Conservation (phyloP, 2,113 vertebrate genomes). For the Actenoides lindsayi region DNA sequence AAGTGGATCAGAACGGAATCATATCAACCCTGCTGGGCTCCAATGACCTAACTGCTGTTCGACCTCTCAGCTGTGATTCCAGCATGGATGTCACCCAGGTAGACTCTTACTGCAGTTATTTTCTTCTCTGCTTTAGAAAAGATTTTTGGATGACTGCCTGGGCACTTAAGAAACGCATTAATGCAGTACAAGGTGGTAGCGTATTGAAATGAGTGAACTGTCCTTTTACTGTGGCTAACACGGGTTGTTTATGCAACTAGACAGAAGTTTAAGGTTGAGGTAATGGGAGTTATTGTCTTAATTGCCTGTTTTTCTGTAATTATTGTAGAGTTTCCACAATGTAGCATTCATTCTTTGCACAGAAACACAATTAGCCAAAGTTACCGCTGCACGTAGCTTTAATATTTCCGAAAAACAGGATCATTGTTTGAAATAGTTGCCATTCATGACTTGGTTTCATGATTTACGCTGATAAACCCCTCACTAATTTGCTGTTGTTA, state of each 20-base stretch:
- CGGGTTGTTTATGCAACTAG: conserved; percentile 52
- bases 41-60: conserved; percentile 94
- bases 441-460: conserved; percentile 43
- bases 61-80: conserved; percentile 88
- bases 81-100: conserved; percentile 99
- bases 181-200: conserved; percentile 9
- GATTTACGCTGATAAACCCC: conserved; percentile 57
- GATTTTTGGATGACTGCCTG: conserved; percentile 34
- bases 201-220: neutral
- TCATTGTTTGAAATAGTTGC: conserved; percentile 59
- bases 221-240: conserved; percentile 35
- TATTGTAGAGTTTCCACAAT: conserved; percentile 62
- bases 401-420: conserved; percentile 21
- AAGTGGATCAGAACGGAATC: conserved; percentile 98
- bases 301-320: conserved; percentile 70
- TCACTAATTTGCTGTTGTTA: conserved; percentile 65
- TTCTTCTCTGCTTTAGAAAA: conserved; percentile 32
- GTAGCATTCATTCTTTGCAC: conserved; percentile 44
- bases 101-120: conserved; percentile 13
- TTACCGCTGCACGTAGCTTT: conserved; percentile 46
- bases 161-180: conserved; percentile 17
- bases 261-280: conserved; percentile 33
- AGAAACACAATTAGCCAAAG: conserved; percentile 58
- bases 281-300: conserved; percentile 67
- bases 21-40: conserved; percentile 98